These are phyloP conservation scores for Capromys pilorides DNA, from an alignment of 2,797 vertebrate species.

Conservation along the genomic window DNA sequence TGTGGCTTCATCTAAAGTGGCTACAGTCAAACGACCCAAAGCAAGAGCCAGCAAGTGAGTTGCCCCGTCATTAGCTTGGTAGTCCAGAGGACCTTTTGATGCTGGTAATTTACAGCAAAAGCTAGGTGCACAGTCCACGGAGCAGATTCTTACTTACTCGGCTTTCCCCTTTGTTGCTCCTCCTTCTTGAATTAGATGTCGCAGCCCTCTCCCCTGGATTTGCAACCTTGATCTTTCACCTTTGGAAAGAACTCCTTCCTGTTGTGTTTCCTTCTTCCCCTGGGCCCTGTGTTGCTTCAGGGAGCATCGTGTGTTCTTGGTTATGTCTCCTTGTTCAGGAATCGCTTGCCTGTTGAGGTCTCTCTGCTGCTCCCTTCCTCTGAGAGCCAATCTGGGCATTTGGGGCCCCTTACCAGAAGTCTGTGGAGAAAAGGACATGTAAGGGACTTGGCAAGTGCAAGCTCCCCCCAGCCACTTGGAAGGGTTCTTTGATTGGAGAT, in stretches of 20 bases:
- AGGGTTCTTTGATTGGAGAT: background rate
- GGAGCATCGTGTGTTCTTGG: rapidly evolving
- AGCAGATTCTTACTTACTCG: background rate
- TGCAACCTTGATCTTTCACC: background rate
- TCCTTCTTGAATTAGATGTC: background rate
- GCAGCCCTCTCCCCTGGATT: background rate
- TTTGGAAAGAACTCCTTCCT: background rate
- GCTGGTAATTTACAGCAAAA: background rate
- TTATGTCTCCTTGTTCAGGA: background rate
- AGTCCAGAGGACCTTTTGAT: background rate
- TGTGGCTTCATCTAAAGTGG: conserved; percentile 1
- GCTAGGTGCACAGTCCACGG: background rate
- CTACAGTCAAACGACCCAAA: background rate
- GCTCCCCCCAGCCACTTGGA: background rate
- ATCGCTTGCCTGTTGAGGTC: background rate
- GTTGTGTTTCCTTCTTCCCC: background rate
- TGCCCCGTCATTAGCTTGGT: background rate
- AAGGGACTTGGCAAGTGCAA: background rate
- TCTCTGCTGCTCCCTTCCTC: background rate
- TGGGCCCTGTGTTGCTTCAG: background rate
- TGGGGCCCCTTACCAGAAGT: background rate
- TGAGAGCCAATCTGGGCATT: background rate
- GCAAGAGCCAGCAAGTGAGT: background rate
- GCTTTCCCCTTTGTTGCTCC: background rate
- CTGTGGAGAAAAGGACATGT: background rate